phyloP scores from a whole-genome alignment of 1,140 invertebrate species.

The Hypothenemus hampei region DNA sequence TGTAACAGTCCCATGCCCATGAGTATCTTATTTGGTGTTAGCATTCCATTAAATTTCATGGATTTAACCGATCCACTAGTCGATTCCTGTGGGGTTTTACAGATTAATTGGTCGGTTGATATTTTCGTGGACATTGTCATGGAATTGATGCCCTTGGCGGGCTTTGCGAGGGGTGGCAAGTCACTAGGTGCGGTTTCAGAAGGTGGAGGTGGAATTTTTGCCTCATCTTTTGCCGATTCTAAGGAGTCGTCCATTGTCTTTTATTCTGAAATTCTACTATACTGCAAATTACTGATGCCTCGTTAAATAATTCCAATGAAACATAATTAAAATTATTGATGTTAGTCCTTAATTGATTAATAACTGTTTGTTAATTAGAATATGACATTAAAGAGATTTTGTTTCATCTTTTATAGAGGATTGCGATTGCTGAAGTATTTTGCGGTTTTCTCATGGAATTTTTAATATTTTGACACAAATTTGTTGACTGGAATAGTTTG shows the following conservation, averaged over 20 bases:
- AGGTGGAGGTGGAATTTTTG: constrained; percentile 14
- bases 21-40: constrained; percentile 36
- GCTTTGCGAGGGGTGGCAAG: constrained; percentile 1
- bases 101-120: constrained; percentile 54
- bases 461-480: no score
- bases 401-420: no score
- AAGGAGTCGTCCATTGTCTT: not conserved
- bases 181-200: constrained; percentile 8
- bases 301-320: no score
- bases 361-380: not conserved
- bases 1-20: constrained; percentile 52
- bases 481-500: no score
- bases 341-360: not conserved
- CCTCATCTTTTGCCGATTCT: not conserved
- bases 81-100: constrained; percentile 50
- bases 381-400: no score
- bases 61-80: constrained; percentile 36
- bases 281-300: not conserved
- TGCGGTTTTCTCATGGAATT: no score
- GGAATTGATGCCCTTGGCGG: not conserved
- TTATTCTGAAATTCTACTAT: no score
- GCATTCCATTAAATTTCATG: constrained; percentile 26
- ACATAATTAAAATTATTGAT: no score
- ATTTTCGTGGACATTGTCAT: constrained; percentile 40
- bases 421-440: no score